Base-by-base conservation (phyloP, 2,888 invertebrate genomes). In the Panzeria rudis region DNA sequence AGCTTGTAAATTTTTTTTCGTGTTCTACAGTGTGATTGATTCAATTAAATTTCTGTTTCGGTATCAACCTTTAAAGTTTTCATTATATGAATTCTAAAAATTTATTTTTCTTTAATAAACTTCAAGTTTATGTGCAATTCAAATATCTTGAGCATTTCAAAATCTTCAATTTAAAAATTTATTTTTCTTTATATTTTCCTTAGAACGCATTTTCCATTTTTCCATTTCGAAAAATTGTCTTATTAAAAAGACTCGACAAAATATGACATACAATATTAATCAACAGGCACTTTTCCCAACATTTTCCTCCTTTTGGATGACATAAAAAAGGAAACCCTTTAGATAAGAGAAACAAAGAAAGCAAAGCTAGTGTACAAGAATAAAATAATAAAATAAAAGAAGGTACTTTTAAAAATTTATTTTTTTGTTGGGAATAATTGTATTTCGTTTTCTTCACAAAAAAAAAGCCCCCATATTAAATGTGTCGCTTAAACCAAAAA, bases 201-300 rank as follows among this genome's bases (percentile, higher is more conserved):
- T 20, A 35, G 7, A 17, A 68, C 35, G 35, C 32, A 23, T 68
- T 50, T 50, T 50, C 11, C 50, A n/a, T 38, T 20, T 61, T 17
- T 17, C 2, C 13, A 23, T n/a, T n/a, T n/a, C n/a, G 5, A 29
- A 29, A 50, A 9, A 61, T 41, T 25, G 29, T 41, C 29, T 61
- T 69, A 69, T 56, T 38, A 77, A 61, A 52, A n/a, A 32, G 66
- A 50, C 17, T 25, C 6, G n/a, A 64, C 54, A 64, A 71, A 62
- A 71, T 35, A 44, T 47, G 71, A 72, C 54, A 54, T 32, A 79
- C 44, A 56, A 54, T 72, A 72, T 64, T 71, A 79, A 71, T 72
- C 62, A 79, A 79, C 52, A 56, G 47, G 32, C 59, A 25, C 13
- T 59, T 56, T 77, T 38, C 20, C 3, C 7, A 13, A 17, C 15